These are phyloP conservation scores for Conchocele bisecta DNA, from an alignment of 2,888 invertebrate species.

Conservation along the genomic window DNA sequence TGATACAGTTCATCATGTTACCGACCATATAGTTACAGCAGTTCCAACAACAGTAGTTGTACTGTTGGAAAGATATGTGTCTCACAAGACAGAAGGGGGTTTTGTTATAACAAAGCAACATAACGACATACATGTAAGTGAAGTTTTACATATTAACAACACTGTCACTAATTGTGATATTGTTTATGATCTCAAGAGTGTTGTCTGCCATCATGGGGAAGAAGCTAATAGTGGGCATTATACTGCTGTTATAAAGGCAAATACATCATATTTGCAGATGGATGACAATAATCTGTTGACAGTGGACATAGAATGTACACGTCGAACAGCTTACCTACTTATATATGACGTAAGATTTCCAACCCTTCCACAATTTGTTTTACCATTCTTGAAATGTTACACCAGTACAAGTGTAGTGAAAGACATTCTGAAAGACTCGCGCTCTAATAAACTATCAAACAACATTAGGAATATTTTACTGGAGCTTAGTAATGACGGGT, in stretches of 20 bases:
- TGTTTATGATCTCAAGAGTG: not conserved
- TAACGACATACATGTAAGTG: not conserved
- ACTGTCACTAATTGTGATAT: not conserved
- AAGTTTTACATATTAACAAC: not conserved
- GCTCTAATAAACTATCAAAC: too few relatives aligned
- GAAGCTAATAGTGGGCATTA: not conserved
- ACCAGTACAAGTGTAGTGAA: not conserved
- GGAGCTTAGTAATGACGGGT: not conserved
- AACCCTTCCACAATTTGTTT: not conserved
- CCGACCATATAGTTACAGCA: not conserved
- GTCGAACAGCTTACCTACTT: not conserved
- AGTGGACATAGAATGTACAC: not conserved
- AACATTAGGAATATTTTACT: not conserved
- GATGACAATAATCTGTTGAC: not conserved
- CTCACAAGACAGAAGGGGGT: not conserved
- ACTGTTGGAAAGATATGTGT: not conserved
- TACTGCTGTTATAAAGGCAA: constrained; percentile 1
- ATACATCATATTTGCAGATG: not conserved
- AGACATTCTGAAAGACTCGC: not conserved
- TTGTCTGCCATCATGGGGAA: constrained; percentile 7
- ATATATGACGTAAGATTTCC: not conserved
- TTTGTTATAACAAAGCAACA: not conserved
- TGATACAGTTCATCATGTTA: not conserved
- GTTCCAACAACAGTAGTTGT: not conserved
- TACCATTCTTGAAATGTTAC: not conserved